Percentiles rank a stretch among this genome's conserved stretches.
These are phyloP conservation scores for Colostygia pectinataria DNA, from an alignment of 2,888 invertebrate genomes.

Conservation along the genomic window DNA sequence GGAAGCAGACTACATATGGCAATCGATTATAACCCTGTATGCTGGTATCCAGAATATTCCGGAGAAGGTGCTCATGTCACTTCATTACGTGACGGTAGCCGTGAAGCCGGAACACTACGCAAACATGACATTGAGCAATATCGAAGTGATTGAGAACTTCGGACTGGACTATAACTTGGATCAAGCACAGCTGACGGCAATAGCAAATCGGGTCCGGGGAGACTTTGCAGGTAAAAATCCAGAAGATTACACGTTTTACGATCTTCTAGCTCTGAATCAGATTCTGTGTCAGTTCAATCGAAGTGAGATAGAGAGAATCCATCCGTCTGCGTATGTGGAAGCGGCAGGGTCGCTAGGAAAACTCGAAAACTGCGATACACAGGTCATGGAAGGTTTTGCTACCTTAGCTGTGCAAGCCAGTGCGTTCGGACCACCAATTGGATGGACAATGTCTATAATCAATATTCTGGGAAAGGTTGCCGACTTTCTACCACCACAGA, in stretches of 20 bases:
- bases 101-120: conserved; percentile 72
- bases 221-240: conserved; percentile 81
- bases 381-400: conserved; percentile 73
- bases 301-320: conserved; percentile 77
- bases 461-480: conserved; percentile 67
- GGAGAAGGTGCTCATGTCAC: conserved; percentile 58
- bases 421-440: conserved; percentile 69
- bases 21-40: conserved; percentile 52
- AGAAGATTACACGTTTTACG: conserved; percentile 81
- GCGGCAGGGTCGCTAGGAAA: conserved; percentile 71
- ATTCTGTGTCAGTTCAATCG: conserved; percentile 82
- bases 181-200: conserved; percentile 64
- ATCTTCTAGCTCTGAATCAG: conserved; percentile 77
- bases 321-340: conserved; percentile 78
- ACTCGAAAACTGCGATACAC: conserved; percentile 67
- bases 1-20: conserved; percentile 67
- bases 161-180: conserved; percentile 74
- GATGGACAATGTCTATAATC: conserved; percentile 64
- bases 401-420: conserved; percentile 61
- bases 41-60: conserved; percentile 66
- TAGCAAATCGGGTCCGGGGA: conserved; percentile 75
- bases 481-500: conserved; percentile 40
- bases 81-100: conserved; percentile 76
- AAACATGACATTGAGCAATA: conserved; percentile 77
- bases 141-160: conserved; percentile 81